phyloP scores from a whole-genome alignment of 1,140 invertebrate species.

The Marisa cornuarietis region DNA sequence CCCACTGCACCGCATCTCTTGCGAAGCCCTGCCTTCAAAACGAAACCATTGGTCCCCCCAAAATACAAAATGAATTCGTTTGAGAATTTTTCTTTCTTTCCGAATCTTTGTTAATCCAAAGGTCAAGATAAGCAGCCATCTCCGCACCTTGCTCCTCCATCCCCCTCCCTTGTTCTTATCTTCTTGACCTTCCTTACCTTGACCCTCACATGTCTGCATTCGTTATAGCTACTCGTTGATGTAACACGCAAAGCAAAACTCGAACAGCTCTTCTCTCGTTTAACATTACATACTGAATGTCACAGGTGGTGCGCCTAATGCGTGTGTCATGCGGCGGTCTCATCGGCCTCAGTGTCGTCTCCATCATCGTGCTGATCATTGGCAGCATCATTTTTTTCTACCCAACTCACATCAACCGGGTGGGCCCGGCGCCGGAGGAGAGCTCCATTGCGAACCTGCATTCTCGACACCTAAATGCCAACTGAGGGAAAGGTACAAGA shows the following conservation, averaged over 20 bases:
- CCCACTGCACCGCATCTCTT: too few species aligned
- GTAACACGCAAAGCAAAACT: too few species aligned
- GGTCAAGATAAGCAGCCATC: neutral
- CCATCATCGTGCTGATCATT: conserved; percentile 20
- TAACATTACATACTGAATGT: neutral
- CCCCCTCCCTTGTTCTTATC: too few species aligned
- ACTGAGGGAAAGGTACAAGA: too few species aligned
- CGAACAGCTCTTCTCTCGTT: neutral
- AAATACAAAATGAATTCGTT: too few species aligned
- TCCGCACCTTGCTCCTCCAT: neutral
- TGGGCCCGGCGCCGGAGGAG: conserved; percentile 18
- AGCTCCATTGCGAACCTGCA: conserved; percentile 12
- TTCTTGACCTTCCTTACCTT: neutral
- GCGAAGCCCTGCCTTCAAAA: too few species aligned
- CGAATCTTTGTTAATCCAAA: too few species aligned
- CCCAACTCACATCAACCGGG: conserved; percentile 27
- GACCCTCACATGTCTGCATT: neutral
- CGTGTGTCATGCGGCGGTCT: conserved; percentile 30
- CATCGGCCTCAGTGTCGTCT: conserved; percentile 28
- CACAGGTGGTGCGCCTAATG: conserved; percentile 30
- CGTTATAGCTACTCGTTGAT: neutral
- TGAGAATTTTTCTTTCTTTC: too few species aligned
- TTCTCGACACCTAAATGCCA: conserved; percentile 1
- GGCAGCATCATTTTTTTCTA: conserved; percentile 26
- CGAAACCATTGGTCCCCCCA: too few species aligned